Base-by-base conservation (phyloP, 2,888 invertebrate genomes). In the Microdon myrmicae region DNA sequence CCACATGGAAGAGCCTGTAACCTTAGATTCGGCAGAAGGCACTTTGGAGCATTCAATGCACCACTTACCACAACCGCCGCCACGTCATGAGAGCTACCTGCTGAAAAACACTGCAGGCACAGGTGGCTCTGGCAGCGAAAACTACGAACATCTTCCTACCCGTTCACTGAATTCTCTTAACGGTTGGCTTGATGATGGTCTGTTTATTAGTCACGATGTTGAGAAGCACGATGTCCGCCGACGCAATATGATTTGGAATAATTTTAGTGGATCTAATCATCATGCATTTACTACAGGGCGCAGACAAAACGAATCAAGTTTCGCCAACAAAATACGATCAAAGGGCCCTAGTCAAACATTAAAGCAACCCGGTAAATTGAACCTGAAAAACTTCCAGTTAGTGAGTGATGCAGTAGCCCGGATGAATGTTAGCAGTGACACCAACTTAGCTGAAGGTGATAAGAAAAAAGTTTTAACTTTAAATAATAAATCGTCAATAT, bases 311-410 rank as follows among this genome's bases (percentile, higher is more conserved):
- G 72, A 83, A 81, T 77, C 78, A 20, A 78, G 76, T 72, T 72
- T 79, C 45, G 67, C 68, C 48, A 80, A 78, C 69, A 71, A 87
- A 85, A 77, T 85, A 83, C 82, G 87, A 69, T 86, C 87, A 39
- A 87, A 87, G 77, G 86, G 86, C 43, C 84, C 84, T 67, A 87
- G 87, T 69, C 87, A 87, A 76, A 88, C 87, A 19, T 75, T 88
- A 67, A 88, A 88, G 86, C 92, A 93, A 86, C 93, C 94, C 9
- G 94, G 94, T 53, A 93, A 93, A 81, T 81, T 94, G 75, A 93
- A 94, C 77, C 83, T 93, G 83, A 92, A 91, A 79, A 92, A 93
- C 78, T 94, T 90, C 79, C 89, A 90, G 37, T 87, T 92, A 80
- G 92, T 94, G 58, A 92, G 92, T 71, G 92, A 94, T 75, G 93